These are phyloP conservation scores for Papilio protenor DNA, from an alignment of 2,888 invertebrate genomes.

Conservation along the genomic window DNA sequence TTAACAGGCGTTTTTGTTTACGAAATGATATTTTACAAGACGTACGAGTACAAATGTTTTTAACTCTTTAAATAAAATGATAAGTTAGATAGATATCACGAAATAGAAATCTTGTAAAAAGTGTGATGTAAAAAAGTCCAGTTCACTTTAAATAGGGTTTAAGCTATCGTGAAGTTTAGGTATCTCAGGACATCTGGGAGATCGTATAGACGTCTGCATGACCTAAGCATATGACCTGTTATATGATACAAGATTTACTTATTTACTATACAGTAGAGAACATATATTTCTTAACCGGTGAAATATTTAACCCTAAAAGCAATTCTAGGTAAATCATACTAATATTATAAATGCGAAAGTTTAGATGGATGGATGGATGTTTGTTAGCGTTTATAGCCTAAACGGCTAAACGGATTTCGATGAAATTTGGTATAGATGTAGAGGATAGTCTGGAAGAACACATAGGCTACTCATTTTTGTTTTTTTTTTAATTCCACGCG, in stretches of 20 bases:
- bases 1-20: neutral
- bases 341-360: too few relatives aligned
- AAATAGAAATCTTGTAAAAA: neutral
- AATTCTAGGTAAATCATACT: too few relatives aligned
- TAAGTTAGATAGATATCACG: neutral
- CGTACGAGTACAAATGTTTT: too few relatives aligned
- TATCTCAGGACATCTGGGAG: slow-evolving; percentile 1
- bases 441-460: too few relatives aligned
- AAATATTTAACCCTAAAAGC: too few relatives aligned
- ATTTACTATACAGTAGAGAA: neutral
- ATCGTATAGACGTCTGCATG: slow-evolving; percentile 14
- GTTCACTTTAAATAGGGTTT: neutral
- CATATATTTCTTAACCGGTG: neutral
- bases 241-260: neutral
- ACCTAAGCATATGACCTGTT: slow-evolving; percentile 9
- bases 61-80: neutral
- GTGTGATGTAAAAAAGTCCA: neutral
- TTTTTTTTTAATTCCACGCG: too few relatives aligned
- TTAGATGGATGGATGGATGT: too few relatives aligned
- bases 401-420: too few relatives aligned
- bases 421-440: too few relatives aligned
- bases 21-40: too few relatives aligned
- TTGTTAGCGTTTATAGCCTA: too few relatives aligned
- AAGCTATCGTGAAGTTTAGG: neutral
- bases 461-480: too few relatives aligned